Evolutionary conservation across 2,797 vertebrate genomes (phyloP).

Genomic region (Octomys mimax): DNA sequence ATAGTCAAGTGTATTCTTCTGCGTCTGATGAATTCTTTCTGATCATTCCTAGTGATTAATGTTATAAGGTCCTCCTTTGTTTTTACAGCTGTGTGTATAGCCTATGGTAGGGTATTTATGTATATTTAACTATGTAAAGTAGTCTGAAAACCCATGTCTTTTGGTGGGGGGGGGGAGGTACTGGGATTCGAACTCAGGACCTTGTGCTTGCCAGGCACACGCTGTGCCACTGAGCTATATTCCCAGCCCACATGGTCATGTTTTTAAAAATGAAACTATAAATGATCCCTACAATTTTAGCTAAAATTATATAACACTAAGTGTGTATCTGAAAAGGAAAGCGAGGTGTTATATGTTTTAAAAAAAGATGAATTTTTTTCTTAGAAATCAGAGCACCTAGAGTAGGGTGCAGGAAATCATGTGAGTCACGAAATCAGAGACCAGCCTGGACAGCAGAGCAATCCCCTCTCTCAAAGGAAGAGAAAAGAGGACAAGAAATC

Average conservation of each 20-base stretch:
- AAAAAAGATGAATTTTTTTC: neutral
- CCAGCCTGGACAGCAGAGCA: neutral
- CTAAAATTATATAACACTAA: neutral
- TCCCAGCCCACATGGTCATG: neutral
- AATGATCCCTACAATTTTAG: neutral
- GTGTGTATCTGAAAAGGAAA: neutral
- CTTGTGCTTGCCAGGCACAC: no score
- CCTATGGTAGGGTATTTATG: constrained; percentile 9
- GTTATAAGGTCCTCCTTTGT: neutral
- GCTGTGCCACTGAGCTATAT: no score
- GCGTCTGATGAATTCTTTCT: neutral
- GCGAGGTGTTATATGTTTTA: neutral
- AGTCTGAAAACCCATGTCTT: neutral
- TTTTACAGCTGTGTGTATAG: constrained; percentile 9
- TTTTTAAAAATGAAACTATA: constrained; percentile 46
- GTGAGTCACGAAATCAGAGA: neutral
- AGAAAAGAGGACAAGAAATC: neutral
- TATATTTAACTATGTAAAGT: neutral
- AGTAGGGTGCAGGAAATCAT: neutral
- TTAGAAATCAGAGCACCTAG: neutral
- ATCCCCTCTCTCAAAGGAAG: neutral
- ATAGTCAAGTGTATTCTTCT: neutral
- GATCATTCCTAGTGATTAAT: neutral
- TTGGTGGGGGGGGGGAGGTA: no score
- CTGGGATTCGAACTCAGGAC: no score